Evolutionary conservation across 2,888 invertebrate species (phyloP).

Genomic region (Leptinotarsa haldemani): DNA sequence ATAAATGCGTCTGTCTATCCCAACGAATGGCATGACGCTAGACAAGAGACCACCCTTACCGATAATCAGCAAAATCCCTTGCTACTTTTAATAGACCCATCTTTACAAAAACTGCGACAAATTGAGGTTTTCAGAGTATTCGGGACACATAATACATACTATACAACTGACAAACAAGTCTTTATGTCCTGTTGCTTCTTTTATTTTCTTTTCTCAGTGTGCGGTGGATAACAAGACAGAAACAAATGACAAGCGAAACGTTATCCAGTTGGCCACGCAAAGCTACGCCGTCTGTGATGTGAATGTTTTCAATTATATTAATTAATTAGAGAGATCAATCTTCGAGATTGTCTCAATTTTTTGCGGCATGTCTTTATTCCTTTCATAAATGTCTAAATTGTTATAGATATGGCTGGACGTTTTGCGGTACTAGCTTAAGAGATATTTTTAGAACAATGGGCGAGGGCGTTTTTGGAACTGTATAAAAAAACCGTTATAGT

Average conservation of each 20-base stretch:
- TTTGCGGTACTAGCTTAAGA: constrained; percentile 17
- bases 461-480: neutral
- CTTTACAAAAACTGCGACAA: constrained; percentile 44
- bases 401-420: constrained; percentile 30
- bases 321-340: constrained; percentile 60
- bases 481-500: neutral
- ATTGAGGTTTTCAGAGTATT: constrained; percentile 35
- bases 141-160: constrained; percentile 13
- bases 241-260: constrained; percentile 58
- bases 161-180: constrained; percentile 37
- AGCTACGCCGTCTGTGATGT: constrained; percentile 49
- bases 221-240: constrained; percentile 57
- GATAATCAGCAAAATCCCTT: constrained; percentile 1
- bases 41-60: constrained; percentile 18
- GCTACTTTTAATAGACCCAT: constrained; percentile 30
- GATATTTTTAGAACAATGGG: constrained; percentile 7
- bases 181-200: constrained; percentile 36
- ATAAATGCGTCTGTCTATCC: too few species aligned
- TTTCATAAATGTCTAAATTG: constrained; percentile 45
- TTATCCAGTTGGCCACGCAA: constrained; percentile 56
- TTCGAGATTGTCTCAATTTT: constrained; percentile 47
- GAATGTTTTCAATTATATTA: constrained; percentile 63
- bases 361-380: constrained; percentile 44
- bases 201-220: constrained; percentile 36
- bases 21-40: neutral